A percentile compares a stretch with the other conserved stretches of the same genome.
Conservation (phyloP, 2,888 invertebrate genomes). For the Tromatobia lineatoria region DNA sequence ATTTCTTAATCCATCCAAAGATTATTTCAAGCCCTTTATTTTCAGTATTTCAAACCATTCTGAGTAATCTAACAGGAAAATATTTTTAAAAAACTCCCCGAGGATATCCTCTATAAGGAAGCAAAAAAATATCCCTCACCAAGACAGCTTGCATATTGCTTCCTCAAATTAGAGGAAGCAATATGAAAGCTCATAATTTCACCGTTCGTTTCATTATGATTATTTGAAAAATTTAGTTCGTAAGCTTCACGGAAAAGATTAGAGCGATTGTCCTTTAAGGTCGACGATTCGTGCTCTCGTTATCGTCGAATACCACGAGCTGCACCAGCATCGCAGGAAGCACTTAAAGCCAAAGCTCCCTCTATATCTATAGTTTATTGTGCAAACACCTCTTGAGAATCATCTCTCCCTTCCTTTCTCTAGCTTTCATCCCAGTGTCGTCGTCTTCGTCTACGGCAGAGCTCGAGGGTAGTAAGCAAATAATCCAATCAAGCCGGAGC, state of each 20-base stretch:
- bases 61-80: too few species aligned
- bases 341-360: constrained; percentile 32
- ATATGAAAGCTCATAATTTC: too few species aligned
- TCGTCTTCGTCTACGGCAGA: constrained; percentile 60
- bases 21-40: too few species aligned
- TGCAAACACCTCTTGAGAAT: constrained; percentile 59
- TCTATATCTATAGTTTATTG: constrained; percentile 63
- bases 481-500: constrained; percentile 78
- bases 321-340: constrained; percentile 41
- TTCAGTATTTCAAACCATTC: too few species aligned
- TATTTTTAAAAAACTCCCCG: too few species aligned
- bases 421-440: constrained; percentile 47
- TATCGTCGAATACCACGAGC: constrained; percentile 75
- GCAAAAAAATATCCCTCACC: too few species aligned
- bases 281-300: constrained; percentile 66
- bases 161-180: too few species aligned
- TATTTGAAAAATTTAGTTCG: not conserved
- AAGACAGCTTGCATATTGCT: too few species aligned
- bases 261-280: constrained; percentile 64
- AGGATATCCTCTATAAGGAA: too few species aligned
- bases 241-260: constrained; percentile 66
- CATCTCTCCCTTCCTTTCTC: constrained; percentile 55
- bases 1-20: too few species aligned
- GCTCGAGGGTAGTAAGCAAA: constrained; percentile 75
- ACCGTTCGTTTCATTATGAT: not conserved